Percentiles rank a stretch among this genome's conserved stretches.
Evolutionary conservation across 1,140 invertebrate genomes (phyloP).

Genomic region (Gonatopus flavifemur): DNA sequence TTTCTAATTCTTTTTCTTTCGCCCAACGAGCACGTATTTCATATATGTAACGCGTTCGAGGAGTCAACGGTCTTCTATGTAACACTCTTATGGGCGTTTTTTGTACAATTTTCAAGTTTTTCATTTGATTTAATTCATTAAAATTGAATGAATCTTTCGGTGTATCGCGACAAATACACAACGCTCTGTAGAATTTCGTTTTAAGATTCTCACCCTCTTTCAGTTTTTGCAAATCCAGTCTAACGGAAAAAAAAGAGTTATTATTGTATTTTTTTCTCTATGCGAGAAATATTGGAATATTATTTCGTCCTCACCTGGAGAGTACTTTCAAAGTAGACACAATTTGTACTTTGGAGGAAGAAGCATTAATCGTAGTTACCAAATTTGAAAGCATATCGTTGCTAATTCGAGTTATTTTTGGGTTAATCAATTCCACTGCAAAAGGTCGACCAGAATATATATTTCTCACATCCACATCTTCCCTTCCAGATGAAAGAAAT

Average conservation of each 20-base stretch:
- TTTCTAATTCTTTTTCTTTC: constrained; percentile 28
- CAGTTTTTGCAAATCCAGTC: constrained; percentile 69
- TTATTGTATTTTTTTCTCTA: constrained; percentile 1
- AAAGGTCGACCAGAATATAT: constrained; percentile 86
- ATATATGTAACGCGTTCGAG: constrained; percentile 67
- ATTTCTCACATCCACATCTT: constrained; percentile 92
- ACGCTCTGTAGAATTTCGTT: constrained; percentile 79
- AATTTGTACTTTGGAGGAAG: constrained; percentile 61
- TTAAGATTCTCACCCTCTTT: constrained; percentile 88
- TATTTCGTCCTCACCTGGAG: constrained; percentile 54
- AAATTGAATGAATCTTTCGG: constrained; percentile 50
- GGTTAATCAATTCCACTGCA: constrained; percentile 78
- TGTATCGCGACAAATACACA: constrained; percentile 65
- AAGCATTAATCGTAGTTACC: constrained; percentile 65
- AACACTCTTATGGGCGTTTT: constrained; percentile 84
- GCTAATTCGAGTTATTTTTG: constrained; percentile 62
- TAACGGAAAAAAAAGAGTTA: constrained; percentile 51
- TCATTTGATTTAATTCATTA: constrained; percentile 60
- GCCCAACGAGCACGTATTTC: constrained; percentile 59
- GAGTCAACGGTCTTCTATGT: constrained; percentile 74
- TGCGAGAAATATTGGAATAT: constrained; percentile 8
- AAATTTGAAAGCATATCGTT: constrained; percentile 59
- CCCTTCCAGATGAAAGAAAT: constrained; percentile 88
- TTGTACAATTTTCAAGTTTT: constrained; percentile 67
- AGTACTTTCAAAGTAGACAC: constrained; percentile 70